A percentile compares a stretch with the other conserved stretches of the same genome.
Conservation (phyloP, 2,888 invertebrate genomes). For the Catotricha subobsoleta region DNA sequence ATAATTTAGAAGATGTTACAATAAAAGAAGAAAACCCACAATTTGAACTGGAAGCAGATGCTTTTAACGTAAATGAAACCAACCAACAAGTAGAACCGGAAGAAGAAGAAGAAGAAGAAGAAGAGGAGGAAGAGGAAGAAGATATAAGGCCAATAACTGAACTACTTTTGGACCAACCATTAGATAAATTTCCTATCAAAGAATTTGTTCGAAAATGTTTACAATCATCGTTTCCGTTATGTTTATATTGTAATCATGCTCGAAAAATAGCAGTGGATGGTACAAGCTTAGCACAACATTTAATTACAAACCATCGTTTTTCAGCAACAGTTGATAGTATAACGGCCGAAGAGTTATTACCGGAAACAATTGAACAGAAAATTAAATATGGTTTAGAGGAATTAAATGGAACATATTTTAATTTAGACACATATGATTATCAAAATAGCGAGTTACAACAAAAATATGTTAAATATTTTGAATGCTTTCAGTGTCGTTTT, state of each 20-base stretch:
- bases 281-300: slow-evolving; percentile 58
- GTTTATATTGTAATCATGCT: slow-evolving; percentile 75
- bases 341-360: slow-evolving; percentile 52
- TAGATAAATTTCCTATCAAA: slow-evolving; percentile 56
- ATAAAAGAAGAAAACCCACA: not conserved
- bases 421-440: slow-evolving; percentile 36
- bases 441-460: not conserved
- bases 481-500: slow-evolving; percentile 74
- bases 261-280: slow-evolving; percentile 71
- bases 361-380: slow-evolving; percentile 49
- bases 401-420: slow-evolving; percentile 47
- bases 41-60: not conserved
- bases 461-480: slow-evolving; percentile 51
- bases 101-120: slow-evolving; percentile 11
- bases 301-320: slow-evolving; percentile 63
- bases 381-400: slow-evolving; percentile 42
- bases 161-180: slow-evolving; percentile 50
- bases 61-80: not conserved
- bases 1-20: too few relatives aligned
- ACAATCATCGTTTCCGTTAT: slow-evolving; percentile 45
- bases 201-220: slow-evolving; percentile 57
- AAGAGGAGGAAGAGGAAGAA: slow-evolving; percentile 24
- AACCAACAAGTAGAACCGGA: not conserved
- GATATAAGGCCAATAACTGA: slow-evolving; percentile 49
- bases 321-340: slow-evolving; percentile 61